Conservation (phyloP, 2,113 vertebrate genomes). For the Tragelaphus scriptus region DNA sequence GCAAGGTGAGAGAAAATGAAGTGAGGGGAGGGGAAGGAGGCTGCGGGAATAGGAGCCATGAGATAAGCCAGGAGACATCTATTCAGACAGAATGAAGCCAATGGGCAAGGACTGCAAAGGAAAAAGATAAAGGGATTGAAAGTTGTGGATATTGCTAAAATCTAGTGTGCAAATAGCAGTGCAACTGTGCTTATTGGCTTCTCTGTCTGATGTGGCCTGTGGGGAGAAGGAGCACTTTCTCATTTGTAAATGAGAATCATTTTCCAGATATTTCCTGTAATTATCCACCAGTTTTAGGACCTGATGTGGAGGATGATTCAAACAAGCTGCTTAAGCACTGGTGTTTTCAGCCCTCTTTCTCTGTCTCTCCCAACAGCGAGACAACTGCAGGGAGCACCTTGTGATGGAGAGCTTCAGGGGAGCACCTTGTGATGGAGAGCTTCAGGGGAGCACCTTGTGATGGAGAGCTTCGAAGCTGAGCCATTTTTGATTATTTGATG, state of each 20-base stretch:
- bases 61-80: accelerated
- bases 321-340: background rate
- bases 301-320: background rate
- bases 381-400: background rate
- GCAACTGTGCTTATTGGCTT: background rate
- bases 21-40: background rate
- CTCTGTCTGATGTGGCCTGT: background rate
- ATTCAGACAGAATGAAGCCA: background rate
- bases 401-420: background rate
- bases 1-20: background rate
- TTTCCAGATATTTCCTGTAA: constrained; percentile 33
- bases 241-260: constrained; percentile 12
- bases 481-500: background rate
- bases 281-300: background rate
- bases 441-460: background rate
- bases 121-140: background rate
- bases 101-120: background rate
- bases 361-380: background rate
- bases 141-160: background rate
- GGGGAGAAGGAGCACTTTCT: background rate
- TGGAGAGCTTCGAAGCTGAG: accelerated
- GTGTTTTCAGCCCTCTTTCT: background rate
- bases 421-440: background rate
- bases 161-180: background rate
- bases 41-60: background rate